Percentiles rank a stretch among this genome's conserved stretches.
Evolutionary conservation across 1,140 invertebrate genomes (phyloP).

Genomic region (Zaprionus capensis): DNA sequence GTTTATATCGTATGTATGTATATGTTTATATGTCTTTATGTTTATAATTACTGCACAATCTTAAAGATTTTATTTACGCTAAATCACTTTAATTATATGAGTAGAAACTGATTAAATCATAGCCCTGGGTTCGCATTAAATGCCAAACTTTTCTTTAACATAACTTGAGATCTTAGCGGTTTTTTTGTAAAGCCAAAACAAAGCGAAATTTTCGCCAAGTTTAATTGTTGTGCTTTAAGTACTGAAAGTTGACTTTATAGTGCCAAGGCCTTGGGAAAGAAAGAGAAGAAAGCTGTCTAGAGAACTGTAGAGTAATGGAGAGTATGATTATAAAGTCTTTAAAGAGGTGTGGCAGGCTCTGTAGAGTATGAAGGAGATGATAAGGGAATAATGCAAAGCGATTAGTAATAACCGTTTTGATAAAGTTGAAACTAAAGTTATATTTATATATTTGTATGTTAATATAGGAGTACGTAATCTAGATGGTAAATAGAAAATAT

Average conservation of each 20-base stretch:
- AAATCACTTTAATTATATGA: neutral
- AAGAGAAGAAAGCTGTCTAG: neutral
- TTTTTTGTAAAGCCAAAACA: neutral
- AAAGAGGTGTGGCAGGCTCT: neutral
- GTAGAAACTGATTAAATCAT: neutral
- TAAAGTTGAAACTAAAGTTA: too few relatives aligned
- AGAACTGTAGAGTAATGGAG: neutral
- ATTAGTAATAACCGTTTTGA: neutral
- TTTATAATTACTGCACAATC: neutral
- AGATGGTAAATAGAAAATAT: too few relatives aligned
- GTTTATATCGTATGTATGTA: neutral
- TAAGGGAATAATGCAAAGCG: neutral
- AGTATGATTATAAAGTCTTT: neutral
- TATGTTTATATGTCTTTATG: neutral
- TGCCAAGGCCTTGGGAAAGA: neutral
- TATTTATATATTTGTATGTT: too few relatives aligned
- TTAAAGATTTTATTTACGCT: neutral
- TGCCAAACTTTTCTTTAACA: neutral
- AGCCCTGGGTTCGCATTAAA: neutral
- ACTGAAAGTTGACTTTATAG: neutral
- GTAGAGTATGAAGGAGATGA: neutral
- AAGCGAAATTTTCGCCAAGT: constrained; percentile 1
- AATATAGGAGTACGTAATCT: too few relatives aligned
- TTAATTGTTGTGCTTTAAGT: constrained; percentile 1
- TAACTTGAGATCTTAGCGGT: neutral